These are phyloP conservation scores for Sphaerophoria taeniata DNA, from an alignment of 2,888 invertebrate species.

Conservation along the genomic window DNA sequence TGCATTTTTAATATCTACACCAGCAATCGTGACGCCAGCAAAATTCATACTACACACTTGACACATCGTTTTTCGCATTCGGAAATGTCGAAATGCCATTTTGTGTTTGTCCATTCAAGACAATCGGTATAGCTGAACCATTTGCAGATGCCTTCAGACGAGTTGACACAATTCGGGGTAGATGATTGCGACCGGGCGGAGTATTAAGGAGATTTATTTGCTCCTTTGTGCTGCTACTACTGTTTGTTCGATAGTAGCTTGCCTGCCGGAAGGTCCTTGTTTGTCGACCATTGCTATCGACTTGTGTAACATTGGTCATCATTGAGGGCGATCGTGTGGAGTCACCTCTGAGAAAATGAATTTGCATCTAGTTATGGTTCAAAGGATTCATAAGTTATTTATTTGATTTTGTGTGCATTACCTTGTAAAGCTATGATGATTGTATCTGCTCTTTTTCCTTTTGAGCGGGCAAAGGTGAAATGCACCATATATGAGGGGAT, in stretches of 20 bases:
- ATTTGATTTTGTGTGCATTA: constrained; percentile 58
- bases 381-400: constrained; percentile 46
- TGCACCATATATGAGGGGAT: constrained; percentile 94
- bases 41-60: constrained; percentile 75
- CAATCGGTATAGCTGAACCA: constrained; percentile 41
- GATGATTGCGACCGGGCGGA: constrained; percentile 45
- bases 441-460: constrained; percentile 78
- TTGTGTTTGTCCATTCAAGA: constrained; percentile 48
- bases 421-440: constrained; percentile 81
- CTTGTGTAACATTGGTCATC: constrained; percentile 82
- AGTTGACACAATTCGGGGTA: constrained; percentile 44
- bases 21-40: constrained; percentile 70
- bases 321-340: constrained; percentile 82
- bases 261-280: constrained; percentile 80
- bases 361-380: neutral
- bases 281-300: constrained; percentile 80
- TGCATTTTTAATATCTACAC: constrained; percentile 46
- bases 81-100: constrained; percentile 55
- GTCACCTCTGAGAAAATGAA: constrained; percentile 80
- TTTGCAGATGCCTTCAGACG: constrained; percentile 45
- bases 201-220: constrained; percentile 78
- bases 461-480: constrained; percentile 90
- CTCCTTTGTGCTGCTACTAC: constrained; percentile 77
- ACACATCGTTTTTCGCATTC: constrained; percentile 63
- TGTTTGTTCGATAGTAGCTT: constrained; percentile 80